Evolutionary conservation across 2,797 vertebrate species (phyloP).

Genomic region (Malurus splendens): DNA sequence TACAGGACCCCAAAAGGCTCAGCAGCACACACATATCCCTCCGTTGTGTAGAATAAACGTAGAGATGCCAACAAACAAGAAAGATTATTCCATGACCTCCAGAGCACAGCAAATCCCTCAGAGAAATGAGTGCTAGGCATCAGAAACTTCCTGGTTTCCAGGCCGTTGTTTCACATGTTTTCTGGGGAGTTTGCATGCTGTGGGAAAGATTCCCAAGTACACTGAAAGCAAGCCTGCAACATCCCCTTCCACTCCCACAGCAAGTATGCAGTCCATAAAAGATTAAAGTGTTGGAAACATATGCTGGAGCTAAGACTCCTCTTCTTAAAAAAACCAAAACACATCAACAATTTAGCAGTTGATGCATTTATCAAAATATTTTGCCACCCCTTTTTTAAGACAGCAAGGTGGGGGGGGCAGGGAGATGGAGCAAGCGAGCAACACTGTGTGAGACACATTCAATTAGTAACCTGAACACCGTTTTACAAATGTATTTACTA

Average conservation of each 20-base stretch:
- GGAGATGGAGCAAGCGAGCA: fast-evolving
- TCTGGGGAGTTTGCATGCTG: conserved; percentile 12
- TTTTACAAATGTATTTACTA: conserved; percentile 25
- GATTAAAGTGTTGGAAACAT: conserved; percentile 33
- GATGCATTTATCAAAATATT: conserved; percentile 6
- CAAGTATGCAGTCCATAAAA: conserved; percentile 49
- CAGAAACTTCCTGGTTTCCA: conserved; percentile 37
- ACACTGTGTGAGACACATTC: neutral
- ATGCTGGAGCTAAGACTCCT: neutral
- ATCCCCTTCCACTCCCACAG: conserved; percentile 50
- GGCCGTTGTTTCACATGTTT: neutral
- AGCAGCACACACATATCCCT: neutral
- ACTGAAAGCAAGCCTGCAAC: conserved; percentile 46
- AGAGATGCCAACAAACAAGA: neutral
- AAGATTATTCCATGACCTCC: conserved; percentile 21
- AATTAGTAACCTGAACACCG: neutral
- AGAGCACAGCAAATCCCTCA: conserved; percentile 15
- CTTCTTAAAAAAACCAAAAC: neutral
- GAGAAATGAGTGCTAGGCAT: neutral
- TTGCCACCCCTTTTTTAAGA: neutral
- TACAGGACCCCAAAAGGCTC: neutral
- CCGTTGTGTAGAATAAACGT: neutral
- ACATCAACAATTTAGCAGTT: neutral
- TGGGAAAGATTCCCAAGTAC: conserved; percentile 40
- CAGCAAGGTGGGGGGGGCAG: neutral